These are phyloP conservation scores for Zoroaster sp. DNA, from an alignment of 53 echinoderm and acorn worm species.

Conservation along the genomic window DNA sequence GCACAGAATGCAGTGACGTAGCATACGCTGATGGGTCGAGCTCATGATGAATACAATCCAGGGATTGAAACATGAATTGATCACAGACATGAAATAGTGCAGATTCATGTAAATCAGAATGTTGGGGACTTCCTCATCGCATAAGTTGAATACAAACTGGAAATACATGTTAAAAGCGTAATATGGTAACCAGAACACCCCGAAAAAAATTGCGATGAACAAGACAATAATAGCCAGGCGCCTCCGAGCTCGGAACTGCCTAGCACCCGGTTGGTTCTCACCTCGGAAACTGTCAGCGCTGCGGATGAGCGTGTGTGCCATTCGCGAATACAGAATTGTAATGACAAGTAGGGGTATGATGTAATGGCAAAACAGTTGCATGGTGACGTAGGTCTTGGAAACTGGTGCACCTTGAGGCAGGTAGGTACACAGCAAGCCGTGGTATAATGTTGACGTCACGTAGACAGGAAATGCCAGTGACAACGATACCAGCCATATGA, in stretches of 20 bases:
- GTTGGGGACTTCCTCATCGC: conserved; percentile 8
- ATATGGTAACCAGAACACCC: conserved; percentile 79
- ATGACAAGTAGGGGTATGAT: conserved; percentile 66
- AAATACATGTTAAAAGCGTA: conserved; percentile 66
- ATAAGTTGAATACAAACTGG: conserved; percentile 42
- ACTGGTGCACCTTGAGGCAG: neutral
- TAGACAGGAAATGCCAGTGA: conserved; percentile 68
- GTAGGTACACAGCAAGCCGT: conserved; percentile 17
- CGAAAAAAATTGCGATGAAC: conserved; percentile 75
- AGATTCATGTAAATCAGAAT: conserved; percentile 39
- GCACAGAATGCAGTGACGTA: conserved; percentile 57
- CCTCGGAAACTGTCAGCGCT: conserved; percentile 73
- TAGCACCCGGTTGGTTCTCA: conserved; percentile 76
- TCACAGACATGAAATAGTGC: conserved; percentile 67
- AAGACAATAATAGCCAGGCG: conserved; percentile 80
- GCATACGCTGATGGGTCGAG: conserved; percentile 74
- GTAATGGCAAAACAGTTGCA: conserved; percentile 62
- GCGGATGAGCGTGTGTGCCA: conserved; percentile 73
- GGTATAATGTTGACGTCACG: conserved; percentile 13
- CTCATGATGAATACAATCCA: conserved; percentile 83
- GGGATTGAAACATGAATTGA: conserved; percentile 83
- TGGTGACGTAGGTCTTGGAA: conserved; percentile 65
- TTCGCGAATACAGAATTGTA: conserved; percentile 63
- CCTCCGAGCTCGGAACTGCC: conserved; percentile 73
- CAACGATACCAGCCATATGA: conserved; percentile 74